These are phyloP conservation scores for Pachydiplax longipennis DNA, from an alignment of 2,888 invertebrate species.

Conservation along the genomic window DNA sequence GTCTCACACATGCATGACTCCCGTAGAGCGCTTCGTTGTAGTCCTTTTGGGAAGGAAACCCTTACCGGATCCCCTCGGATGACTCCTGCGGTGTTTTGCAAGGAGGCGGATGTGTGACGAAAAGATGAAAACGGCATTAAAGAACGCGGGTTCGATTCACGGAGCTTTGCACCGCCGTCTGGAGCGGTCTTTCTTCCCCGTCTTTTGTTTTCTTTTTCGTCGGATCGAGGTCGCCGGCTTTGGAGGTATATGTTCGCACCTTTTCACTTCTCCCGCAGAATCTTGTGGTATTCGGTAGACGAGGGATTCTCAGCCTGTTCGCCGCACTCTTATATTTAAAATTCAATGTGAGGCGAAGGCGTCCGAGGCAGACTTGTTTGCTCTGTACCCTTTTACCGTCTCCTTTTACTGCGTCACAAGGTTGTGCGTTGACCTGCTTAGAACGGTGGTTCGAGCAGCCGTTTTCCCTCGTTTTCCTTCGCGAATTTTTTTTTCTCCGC, in stretches of 20 bases:
- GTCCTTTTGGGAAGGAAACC: too few species aligned
- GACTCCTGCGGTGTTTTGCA: background rate
- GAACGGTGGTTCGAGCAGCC: background rate
- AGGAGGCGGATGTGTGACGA: background rate
- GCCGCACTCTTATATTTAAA: background rate
- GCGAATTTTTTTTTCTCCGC: background rate
- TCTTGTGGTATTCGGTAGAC: background rate
- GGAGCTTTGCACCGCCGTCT: background rate
- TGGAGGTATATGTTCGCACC: background rate
- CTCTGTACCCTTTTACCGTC: background rate
- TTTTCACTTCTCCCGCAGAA: background rate
- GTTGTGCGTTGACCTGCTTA: background rate
- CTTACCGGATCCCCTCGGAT: background rate
- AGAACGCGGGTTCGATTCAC: background rate
- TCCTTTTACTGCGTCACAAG: background rate
- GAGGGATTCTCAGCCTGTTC: too few species aligned
- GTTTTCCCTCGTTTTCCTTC: background rate
- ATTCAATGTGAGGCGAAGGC: slow-evolving; percentile 12
- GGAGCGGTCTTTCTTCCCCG: background rate
- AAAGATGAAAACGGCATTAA: background rate
- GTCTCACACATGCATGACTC: too few species aligned
- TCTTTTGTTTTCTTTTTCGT: too few species aligned
- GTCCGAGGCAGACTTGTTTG: background rate
- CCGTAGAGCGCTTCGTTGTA: too few species aligned
- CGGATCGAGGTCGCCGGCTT: background rate